Percentiles rank a stretch among this genome's conserved stretches.
phyloP scores from a whole-genome alignment of 2,888 invertebrate genomes.

The Pyrrhosoma nymphula region DNA sequence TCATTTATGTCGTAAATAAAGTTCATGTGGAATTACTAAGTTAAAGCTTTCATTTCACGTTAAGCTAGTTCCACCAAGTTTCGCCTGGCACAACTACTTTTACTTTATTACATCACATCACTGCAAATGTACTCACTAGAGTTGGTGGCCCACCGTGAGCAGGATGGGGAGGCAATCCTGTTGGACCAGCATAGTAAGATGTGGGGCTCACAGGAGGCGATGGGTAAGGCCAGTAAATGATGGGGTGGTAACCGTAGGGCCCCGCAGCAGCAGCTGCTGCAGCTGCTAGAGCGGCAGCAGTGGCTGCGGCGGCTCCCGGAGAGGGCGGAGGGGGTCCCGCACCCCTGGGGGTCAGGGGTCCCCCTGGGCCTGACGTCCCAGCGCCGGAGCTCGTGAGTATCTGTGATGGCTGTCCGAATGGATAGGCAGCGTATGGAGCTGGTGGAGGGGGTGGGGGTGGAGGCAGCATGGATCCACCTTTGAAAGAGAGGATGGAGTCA shows the following conservation, averaged over 20 bases:
- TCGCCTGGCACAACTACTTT: too few relatives aligned
- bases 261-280: constrained; percentile 69
- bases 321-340: constrained; percentile 82
- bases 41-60: too few relatives aligned
- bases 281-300: constrained; percentile 74
- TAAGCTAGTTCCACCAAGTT: too few relatives aligned
- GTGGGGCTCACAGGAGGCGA: constrained; percentile 97
- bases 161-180: constrained; percentile 70
- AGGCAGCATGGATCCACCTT: constrained; percentile 75
- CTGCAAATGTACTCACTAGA: constrained; percentile 74
- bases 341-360: constrained; percentile 78
- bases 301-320: constrained; percentile 77
- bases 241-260: constrained; percentile 75
- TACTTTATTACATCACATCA: too few relatives aligned
- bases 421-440: constrained; percentile 79
- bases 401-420: constrained; percentile 62
- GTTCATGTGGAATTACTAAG: too few relatives aligned
- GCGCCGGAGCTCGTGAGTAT: constrained; percentile 58
- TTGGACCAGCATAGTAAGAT: constrained; percentile 86
- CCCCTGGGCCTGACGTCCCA: constrained; percentile 55
- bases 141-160: constrained; percentile 70
- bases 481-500: constrained; percentile 47
- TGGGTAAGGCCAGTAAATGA: constrained; percentile 96
- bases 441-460: constrained; percentile 80
- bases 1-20: too few relatives aligned